Evolutionary conservation across 2,888 invertebrate genomes (phyloP), one percentile per base, ranked within the genome.

Genomic region (Caenorhabditis sp.): DNA sequence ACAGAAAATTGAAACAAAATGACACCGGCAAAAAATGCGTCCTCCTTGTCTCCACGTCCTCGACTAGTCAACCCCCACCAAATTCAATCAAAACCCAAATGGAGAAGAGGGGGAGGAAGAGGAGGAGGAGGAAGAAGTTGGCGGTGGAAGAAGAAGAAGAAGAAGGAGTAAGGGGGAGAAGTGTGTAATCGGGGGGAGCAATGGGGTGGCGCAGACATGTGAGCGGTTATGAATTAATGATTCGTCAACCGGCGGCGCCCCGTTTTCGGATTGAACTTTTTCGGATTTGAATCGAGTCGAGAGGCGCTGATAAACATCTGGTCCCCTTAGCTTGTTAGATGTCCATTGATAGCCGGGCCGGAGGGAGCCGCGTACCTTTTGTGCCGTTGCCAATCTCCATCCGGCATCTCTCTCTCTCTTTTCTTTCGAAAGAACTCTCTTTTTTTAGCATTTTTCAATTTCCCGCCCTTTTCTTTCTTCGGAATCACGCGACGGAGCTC

Each of bases 221-320:
- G 79, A 79, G 79, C 55, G 24, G 71, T 71, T 79, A 79, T 79
- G 79, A 79, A 79, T 79, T 79, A 79, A 79, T 79, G 71, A 79
- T 79, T 44, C 24, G n/a, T n/a, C n/a, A n/a, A n/a, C n/a, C n/a
- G 53, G 26, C 58, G 56, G n/a, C 32, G 13, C 77, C n/a, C 69
- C 69, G 62, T 69, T 74, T 69, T 68, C 47, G 56, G 67, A 77
- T 77, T 69, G 67, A 68, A 68, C 76, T 68, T 58, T 60, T 62
- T 40, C 56, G n/a, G n/a, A n/a, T n/a, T n/a, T n/a, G n/a, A n/a
- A n/a, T n/a, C 60, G 26, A 18, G 47, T 60, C 44, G 26, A 13
- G 47, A 47, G 18, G 47, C 9, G 24, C 55, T 24, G 56, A 65
- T 51, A 65, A 74, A 74, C 65, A 51, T 47, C 50, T 35, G n/a